Percentiles rank a stretch among this genome's conserved stretches.
These are phyloP conservation scores for Drosophila miranda DNA, from an alignment of 1,140 invertebrate species.

Conservation along the genomic window DNA sequence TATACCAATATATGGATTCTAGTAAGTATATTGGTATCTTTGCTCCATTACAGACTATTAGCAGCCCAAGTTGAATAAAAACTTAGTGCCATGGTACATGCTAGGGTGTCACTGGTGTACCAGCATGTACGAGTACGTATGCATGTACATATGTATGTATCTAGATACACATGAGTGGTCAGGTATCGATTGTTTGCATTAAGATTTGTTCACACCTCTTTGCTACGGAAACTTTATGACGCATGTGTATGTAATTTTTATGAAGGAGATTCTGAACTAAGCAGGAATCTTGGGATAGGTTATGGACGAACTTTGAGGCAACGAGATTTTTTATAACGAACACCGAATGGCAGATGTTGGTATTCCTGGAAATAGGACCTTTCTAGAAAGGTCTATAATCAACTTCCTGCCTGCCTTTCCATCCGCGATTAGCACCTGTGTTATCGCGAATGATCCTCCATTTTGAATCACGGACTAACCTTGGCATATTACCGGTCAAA, in stretches of 20 bases:
- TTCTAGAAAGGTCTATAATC: not conserved
- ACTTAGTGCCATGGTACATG: constrained; percentile 23
- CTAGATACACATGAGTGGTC: constrained; percentile 33
- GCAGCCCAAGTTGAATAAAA: constrained; percentile 14
- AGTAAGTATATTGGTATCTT: constrained; percentile 9
- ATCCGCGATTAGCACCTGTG: constrained; percentile 16
- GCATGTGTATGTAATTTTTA: not conserved
- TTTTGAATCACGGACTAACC: constrained; percentile 22
- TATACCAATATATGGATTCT: not conserved
- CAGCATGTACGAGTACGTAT: constrained; percentile 1
- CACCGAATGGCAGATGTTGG: constrained; percentile 24
- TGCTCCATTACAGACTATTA: constrained; percentile 28
- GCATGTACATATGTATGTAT: constrained; percentile 7
- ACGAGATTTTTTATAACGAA: not conserved
- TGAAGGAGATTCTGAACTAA: constrained; percentile 3
- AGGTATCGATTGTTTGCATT: constrained; percentile 53
- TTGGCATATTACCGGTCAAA: constrained; percentile 19
- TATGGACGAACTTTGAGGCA: not conserved
- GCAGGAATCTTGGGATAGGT: constrained; percentile 13
- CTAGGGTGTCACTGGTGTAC: constrained; percentile 4
- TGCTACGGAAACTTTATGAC: constrained; percentile 40
- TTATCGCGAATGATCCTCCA: constrained; percentile 25
- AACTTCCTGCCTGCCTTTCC: constrained; percentile 2
- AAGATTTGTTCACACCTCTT: constrained; percentile 46
- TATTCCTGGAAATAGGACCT: constrained; percentile 22